Evolutionary conservation across 2,797 vertebrate genomes (phyloP), one percentile per base, ranked within the genome.

Genomic region (Acipenser oxyrinchus): DNA sequence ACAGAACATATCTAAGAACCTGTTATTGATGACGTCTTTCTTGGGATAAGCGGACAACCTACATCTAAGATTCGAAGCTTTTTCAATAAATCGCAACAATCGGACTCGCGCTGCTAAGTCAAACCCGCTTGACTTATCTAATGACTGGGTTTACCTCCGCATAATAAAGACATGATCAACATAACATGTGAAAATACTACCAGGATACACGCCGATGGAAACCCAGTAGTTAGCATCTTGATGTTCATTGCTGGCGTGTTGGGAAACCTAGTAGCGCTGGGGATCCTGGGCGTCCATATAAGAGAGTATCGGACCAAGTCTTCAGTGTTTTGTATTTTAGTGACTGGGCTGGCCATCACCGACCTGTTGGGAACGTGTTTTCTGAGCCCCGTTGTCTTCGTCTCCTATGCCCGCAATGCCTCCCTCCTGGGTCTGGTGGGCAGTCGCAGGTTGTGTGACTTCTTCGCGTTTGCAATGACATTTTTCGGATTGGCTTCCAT

Each of bases 281-380:
- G 88, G 74, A 93, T 96, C 81, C 79, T 96, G 6, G 86, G 89
- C 0, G 76, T 88, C 0, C 89, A 92, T 73, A 88, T 87, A 67
- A 87, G 82, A 66, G 86, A 90, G 9, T 82, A 80, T 2, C 84
- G 87, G n/a, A 76, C 90, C 68, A 87, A 87, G 11, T 89, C 92
- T 0, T 94, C 93, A 0, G 85, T 92, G 57, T 96, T 96, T 75
- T 90, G 89, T 15, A 87, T 95, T 78, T 83, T 96, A 75, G 94
- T 95, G 74, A 95, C 93, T 0, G 93, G 94, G 1, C 81, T 96
- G 81, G 93, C 88, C 0, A 76, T 89, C 72, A 96, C 94, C 0
- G 94, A 96, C 81, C 86, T 96, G 70, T 83, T 92, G 78, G 94
- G 94, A 72, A 95, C 94, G 2, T 93, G 92, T 67, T 78, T 92